Base-by-base conservation (phyloP, 2,888 invertebrate species). In the Stictocephala bisonia region DNA sequence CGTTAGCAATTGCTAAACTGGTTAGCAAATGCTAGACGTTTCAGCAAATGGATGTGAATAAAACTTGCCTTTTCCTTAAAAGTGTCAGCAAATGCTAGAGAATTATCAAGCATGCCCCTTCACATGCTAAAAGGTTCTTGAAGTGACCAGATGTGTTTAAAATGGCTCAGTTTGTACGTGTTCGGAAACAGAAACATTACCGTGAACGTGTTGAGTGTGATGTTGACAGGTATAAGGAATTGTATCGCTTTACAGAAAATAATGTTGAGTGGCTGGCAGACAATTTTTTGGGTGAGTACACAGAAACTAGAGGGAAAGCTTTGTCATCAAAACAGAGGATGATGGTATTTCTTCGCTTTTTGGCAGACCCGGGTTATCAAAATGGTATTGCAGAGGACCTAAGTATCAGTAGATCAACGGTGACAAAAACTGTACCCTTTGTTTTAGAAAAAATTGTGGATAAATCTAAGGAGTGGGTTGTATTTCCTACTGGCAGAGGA, bases 401-500 rank as follows among this genome's bases (percentile, higher is more conserved):
- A 22, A 13, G 48, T 1, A 22, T 48, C 18, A 48, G n/a, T 48
- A 11, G 48, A 48, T 11, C 7, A 2, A 48, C 15, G 22, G 48
- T 48, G 3, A 48, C 1, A 48, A 48, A 48, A 48, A 48, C n/a
- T 15, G 22, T 48, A 48, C 18, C 48, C 48, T 48, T 48, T 22
- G 18, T 48, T 48, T 48, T 48, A 13, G 48, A 22, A 15, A 15
- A 48, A 13, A 22, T 48, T 48, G 48, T n/a, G 22, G 48, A 48
- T 7, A 1, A n/a, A 48, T 48, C 48, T 15, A 48, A 48, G 18
- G 48, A 48, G 15, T 48, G 48, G 18, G 48, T 48, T 20, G 18
- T 48, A 48, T 48, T 48, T 22, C 48, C 48, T 48, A 48, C 48
- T n/a, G 48, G 48, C 18, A 48, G 48, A 11, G 22, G 22, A 48